Base-by-base conservation (phyloP, 2,888 invertebrate genomes). In the Gortyna flavago region DNA sequence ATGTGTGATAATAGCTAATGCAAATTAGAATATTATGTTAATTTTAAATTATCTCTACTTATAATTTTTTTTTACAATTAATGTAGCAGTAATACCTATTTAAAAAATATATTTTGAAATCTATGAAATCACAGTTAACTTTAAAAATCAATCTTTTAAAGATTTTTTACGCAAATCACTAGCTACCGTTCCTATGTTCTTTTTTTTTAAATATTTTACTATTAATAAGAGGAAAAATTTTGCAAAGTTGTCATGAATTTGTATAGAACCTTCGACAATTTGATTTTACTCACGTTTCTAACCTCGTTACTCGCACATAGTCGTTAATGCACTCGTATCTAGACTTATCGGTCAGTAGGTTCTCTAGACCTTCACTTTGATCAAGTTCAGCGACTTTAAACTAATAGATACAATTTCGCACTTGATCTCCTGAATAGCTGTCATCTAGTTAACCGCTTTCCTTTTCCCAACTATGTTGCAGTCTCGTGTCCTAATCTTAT, bases 311-410 rank as follows among this genome's bases (percentile, higher is more conserved):
- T 75, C 38, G 48, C 75, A 68, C 38, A 64, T 78, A 79, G 38
- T 59, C 41, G 80, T 29, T 75, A 84, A 75, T 62, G 25, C 4
- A 35, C 41, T n/a, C 8, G 61, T 69, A 79, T 72, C 64, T 83
- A 80, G 82, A 65, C 48, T 75, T 72, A 69, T 84, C 68, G 82
- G 82, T 80, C 71, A 83, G 68, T 72, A 75, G 84, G 84, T 83
- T 61, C 59, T 18, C 29, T 59, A 41, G 62, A 84, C 84, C 81
- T 82, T 83, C 81, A 74, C 84, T 83, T 64, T 13, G 35, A 71
- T 59, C 74, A 79, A 84, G 79, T 68, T 79, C 54, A 67, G 13
- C 1, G 29, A 35, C 79, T 44, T 6, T 8, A 13, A 38, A 77
- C 11, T 67, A 54, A 61, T 64, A 25, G 0, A 51, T 71, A 71